Evolutionary conservation across 1,140 invertebrate species (phyloP).

Genomic region (Drosophila bipectinata): DNA sequence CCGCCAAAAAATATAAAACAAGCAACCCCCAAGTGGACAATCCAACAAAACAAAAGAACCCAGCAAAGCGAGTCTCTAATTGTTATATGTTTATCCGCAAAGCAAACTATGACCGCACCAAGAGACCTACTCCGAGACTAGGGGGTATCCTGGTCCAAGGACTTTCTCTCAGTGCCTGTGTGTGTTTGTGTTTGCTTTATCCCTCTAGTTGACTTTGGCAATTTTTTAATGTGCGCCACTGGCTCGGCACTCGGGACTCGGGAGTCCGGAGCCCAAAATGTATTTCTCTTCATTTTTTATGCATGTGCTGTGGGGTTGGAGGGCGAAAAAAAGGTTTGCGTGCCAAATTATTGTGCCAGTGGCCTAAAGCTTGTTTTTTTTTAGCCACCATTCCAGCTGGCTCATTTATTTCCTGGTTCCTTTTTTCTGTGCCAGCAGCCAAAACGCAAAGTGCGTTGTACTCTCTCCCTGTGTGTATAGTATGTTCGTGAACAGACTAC

Average conservation of each 20-base stretch:
- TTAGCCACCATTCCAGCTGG: slow-evolving; percentile 19
- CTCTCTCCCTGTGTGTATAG: slow-evolving; percentile 34
- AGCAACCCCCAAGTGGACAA: slow-evolving; percentile 38
- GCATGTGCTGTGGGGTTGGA: slow-evolving; percentile 15
- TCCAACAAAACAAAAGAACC: slow-evolving; percentile 33
- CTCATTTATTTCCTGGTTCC: slow-evolving; percentile 47
- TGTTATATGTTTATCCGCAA: slow-evolving; percentile 74
- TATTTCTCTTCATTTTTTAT: slow-evolving; percentile 78
- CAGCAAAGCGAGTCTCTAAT: slow-evolving; percentile 54
- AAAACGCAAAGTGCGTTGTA: slow-evolving; percentile 75
- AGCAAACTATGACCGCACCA: slow-evolving; percentile 47
- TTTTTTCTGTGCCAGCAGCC: slow-evolving; percentile 56
- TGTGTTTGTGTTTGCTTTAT: slow-evolving; percentile 1
- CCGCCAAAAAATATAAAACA: neutral
- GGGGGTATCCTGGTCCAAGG: neutral
- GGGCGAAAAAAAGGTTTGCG: slow-evolving; percentile 71
- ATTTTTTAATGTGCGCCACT: slow-evolving; percentile 70
- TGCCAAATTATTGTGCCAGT: slow-evolving; percentile 80
- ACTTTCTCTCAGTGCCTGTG: slow-evolving; percentile 3
- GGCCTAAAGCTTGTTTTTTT: slow-evolving; percentile 56
- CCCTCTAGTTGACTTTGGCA: slow-evolving; percentile 56
- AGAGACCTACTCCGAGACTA: slow-evolving; percentile 49
- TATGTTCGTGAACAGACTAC: slow-evolving; percentile 15
- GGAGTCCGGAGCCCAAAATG: slow-evolving; percentile 45
- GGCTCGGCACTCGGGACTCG: slow-evolving; percentile 26